Base-by-base conservation (phyloP, 2,797 vertebrate species). In the Sebastes dallii region DNA sequence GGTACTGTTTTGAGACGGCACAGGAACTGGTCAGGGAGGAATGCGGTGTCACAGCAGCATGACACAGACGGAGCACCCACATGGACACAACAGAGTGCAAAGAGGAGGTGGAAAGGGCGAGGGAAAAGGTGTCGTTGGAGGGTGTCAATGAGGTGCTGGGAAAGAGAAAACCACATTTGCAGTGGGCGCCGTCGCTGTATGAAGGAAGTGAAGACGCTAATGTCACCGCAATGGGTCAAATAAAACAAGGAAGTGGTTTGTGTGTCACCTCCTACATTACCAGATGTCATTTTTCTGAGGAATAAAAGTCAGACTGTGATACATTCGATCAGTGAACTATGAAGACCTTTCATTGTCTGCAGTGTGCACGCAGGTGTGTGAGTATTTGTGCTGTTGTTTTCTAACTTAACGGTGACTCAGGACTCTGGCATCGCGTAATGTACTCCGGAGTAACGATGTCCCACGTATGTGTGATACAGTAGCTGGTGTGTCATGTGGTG, bases 51-150 rank as follows among this genome's bases (percentile, higher is more conserved):
- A 78, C 62, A 72, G 78, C 86, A 82, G 86, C 64, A 27, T 91
- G 89, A 93, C 92, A 90, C 83, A 91, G 67, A 75, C 61, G 0
- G 69, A 72, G 84, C 87, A 81, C 90, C 90, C 90, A 91, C 92
- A 76, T 22, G 27, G 74, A 82, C 50, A 61, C 54, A 70, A 66
- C 62, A 77, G 25, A 76, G 61, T 69, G 80, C 20, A 69, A 81
- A 70, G 59, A 64, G 65, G 71, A 74, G 56, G 72, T 34, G 61
- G 32, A 46, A 72, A 81, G 30, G 70, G 27, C 1, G 36, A 70
- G 59, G 54, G 81, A 79, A 77, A 75, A 77, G 82, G 68, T 80
- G 67, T 59, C 10, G 4, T 24, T 18, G 22, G 14, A 42, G 27
- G 54, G 42, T 69, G 81, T 67, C 73, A 79, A 12, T 25, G 71